Conservation (phyloP, 1,140 invertebrate genomes). For the Brachionus angularis region DNA sequence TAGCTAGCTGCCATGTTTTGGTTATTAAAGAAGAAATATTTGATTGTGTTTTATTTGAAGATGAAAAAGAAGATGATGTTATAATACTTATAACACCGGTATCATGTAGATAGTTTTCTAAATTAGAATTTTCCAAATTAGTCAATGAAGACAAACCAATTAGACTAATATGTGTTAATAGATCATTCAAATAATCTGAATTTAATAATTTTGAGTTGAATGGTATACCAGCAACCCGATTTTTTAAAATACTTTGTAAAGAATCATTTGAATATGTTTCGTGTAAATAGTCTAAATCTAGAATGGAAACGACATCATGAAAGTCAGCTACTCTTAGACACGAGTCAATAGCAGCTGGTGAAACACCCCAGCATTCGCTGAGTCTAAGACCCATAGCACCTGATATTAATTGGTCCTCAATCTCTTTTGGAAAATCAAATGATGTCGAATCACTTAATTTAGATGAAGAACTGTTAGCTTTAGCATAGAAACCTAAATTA, state of each 20-base stretch:
- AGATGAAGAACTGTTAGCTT: slow-evolving; percentile 52
- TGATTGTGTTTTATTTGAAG: not conserved
- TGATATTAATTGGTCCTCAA: slow-evolving; percentile 54
- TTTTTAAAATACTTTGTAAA: slow-evolving; percentile 22
- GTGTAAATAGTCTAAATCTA: slow-evolving; percentile 58
- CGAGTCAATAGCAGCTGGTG: slow-evolving; percentile 55
- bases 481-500: slow-evolving; percentile 58
- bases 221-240: slow-evolving; percentile 56
- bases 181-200: slow-evolving; percentile 25
- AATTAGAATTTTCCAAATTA: not conserved
- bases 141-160: slow-evolving; percentile 26
- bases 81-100: slow-evolving; percentile 57
- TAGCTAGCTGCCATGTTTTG: slow-evolving; percentile 57
- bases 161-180: slow-evolving; percentile 34
- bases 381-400: slow-evolving; percentile 57
- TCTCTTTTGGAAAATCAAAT: slow-evolving; percentile 46
- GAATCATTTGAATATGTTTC: slow-evolving; percentile 48
- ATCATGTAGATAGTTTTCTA: slow-evolving; percentile 58
- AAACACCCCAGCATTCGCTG: slow-evolving; percentile 58
- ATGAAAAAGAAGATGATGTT: slow-evolving; percentile 45
- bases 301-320: slow-evolving; percentile 52
- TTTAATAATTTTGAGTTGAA: slow-evolving; percentile 47
- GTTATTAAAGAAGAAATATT: slow-evolving; percentile 33
- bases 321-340: slow-evolving; percentile 54
- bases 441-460: slow-evolving; percentile 46